These are phyloP conservation scores for Venusia cambrica DNA, from an alignment of 2,888 invertebrate genomes.

Conservation along the genomic window DNA sequence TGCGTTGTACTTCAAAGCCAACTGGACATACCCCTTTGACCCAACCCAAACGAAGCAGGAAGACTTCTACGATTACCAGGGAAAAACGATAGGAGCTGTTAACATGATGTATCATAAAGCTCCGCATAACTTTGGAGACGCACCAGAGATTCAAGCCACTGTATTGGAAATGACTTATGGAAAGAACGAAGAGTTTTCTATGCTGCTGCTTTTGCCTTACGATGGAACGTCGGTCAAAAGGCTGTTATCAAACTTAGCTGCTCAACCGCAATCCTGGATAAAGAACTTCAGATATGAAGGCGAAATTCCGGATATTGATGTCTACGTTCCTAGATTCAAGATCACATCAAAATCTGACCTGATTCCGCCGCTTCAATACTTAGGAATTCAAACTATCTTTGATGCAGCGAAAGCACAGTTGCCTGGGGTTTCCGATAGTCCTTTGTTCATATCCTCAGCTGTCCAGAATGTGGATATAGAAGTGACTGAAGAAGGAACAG, in stretches of 20 bases:
- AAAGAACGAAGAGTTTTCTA: conserved; percentile 79
- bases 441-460: conserved; percentile 80
- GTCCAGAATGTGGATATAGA: conserved; percentile 87
- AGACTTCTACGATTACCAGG: conserved; percentile 81
- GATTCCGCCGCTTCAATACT: conserved; percentile 69
- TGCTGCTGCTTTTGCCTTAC: conserved; percentile 84
- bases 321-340: conserved; percentile 82
- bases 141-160: conserved; percentile 79
- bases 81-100: conserved; percentile 76
- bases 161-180: conserved; percentile 87
- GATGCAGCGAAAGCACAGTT: conserved; percentile 78
- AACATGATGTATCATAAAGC: conserved; percentile 88
- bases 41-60: conserved; percentile 74
- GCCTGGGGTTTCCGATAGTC: conserved; percentile 79
- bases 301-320: conserved; percentile 74
- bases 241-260: conserved; percentile 74
- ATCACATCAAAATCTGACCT: conserved; percentile 66
- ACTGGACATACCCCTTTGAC: conserved; percentile 86
- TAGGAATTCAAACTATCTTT: conserved; percentile 86
- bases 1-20: conserved; percentile 86
- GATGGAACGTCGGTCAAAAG: conserved; percentile 73
- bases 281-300: conserved; percentile 65
- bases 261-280: conserved; percentile 72
- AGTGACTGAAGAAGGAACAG: conserved; percentile 88
- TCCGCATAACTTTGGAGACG: conserved; percentile 76